Conservation (phyloP, 2,113 vertebrate species). For the Nothoprocta perdicaria region DNA sequence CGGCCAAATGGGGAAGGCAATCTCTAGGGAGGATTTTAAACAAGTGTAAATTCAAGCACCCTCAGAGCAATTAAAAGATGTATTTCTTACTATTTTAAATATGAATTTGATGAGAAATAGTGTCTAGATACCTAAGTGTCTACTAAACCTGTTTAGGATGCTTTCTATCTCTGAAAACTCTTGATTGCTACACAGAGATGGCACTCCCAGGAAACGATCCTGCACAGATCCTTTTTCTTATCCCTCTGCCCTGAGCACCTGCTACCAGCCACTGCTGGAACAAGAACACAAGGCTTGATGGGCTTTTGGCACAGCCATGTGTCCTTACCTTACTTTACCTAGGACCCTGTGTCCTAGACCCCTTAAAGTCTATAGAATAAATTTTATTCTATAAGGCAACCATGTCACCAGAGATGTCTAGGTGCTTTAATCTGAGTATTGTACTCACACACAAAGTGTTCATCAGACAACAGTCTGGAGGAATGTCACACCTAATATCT, state of each 20-base stretch:
- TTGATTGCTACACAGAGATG: rapidly evolving
- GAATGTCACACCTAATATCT: not conserved
- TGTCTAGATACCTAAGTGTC: not conserved
- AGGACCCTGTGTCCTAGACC: too few relatives aligned
- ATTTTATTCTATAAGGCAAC: not conserved
- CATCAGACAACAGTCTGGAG: not conserved
- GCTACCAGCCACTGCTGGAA: not conserved
- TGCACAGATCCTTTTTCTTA: not conserved
- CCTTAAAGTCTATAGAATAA: too few relatives aligned
- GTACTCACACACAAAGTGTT: not conserved
- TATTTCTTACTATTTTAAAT: not conserved
- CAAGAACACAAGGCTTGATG: not conserved
- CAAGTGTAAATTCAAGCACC: not conserved
- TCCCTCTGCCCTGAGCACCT: not conserved
- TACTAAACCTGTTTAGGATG: not conserved
- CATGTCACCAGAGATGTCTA: not conserved
- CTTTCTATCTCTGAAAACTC: not conserved
- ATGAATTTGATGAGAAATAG: not conserved
- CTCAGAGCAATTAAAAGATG: not conserved
- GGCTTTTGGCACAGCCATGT: not conserved
- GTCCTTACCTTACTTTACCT: too few relatives aligned
- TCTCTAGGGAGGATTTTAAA: not conserved
- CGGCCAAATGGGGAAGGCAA: not conserved
- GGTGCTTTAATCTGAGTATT: not conserved
- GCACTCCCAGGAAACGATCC: not conserved